Evolutionary conservation across 2,113 vertebrate genomes (phyloP), one percentile per base, ranked within the genome.

Genomic region (Oxyura jamaicensis): DNA sequence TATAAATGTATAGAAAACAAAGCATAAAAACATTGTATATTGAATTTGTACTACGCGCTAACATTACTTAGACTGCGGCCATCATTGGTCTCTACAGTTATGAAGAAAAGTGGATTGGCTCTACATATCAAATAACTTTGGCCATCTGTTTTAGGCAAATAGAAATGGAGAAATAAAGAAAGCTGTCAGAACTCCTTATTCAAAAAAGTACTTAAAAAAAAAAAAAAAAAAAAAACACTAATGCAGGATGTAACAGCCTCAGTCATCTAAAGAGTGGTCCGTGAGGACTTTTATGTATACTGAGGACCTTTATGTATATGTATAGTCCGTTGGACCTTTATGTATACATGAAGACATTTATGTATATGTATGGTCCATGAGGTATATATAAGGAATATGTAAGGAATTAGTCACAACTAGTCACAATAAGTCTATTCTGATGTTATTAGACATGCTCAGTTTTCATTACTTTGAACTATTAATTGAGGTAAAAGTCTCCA

Each of bases 401-500:
- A 25, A 14, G n/a, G 21, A 62, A 62, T 62, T 62, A 62, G 59
- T 25, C 35, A 62, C 22, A 60, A 60, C n/a, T 36, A 36, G 59
- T 36, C 59, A 62, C 23, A 53, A 31, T 25, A 65, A 42, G 39
- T 42, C 39, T 31, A 35, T 35, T 17, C 23, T 35, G 46, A 35
- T 25, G 16, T 69, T 19, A 50, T 14, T 35, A 35, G 46, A 50
- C 23, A 69, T 35, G 7, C 13, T 68, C 21, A 62, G 42, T 42
- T 46, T 77, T 35, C 33, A 35, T 79, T 83, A 63, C 68, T 91
- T 86, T 81, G 63, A 81, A 60, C 31, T 7, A 72, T 59, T 85
- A 77, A 80, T 48, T 96, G 89, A 80, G 74, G 44, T 74, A 94
- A 72, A n/a, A 36, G 13, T 67, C 22, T 93, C 35, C 35, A 78